Conservation (phyloP, 2,797 vertebrate species). For the Cuniculus paca region DNA sequence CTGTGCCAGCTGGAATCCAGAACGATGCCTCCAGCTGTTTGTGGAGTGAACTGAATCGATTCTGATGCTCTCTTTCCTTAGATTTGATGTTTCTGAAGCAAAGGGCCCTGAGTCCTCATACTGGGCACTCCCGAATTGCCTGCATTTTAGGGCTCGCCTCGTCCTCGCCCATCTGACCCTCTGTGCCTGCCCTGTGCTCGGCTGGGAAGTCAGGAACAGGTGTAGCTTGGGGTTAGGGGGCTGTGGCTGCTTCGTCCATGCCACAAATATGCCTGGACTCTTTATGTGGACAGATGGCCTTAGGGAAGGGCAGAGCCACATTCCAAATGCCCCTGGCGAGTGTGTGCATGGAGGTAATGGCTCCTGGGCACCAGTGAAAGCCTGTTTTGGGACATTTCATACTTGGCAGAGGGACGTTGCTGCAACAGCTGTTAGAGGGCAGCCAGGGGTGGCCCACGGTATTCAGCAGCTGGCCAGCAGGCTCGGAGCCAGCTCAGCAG, state of each 20-base stretch:
- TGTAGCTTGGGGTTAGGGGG: background rate
- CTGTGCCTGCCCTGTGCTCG: background rate
- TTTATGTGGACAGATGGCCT: constrained; percentile 39
- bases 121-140: background rate
- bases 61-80: background rate
- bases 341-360: background rate
- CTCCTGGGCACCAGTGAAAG: background rate
- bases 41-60: background rate
- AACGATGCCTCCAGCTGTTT: background rate
- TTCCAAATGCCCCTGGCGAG: background rate
- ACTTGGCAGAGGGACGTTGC: background rate
- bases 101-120: background rate
- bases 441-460: rapidly evolving
- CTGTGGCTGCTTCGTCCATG: background rate
- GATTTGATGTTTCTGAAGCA: background rate
- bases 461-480: background rate
- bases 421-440: background rate
- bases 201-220: background rate
- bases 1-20: background rate
- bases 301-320: background rate
- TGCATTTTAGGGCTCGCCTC: background rate
- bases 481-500: background rate
- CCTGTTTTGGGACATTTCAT: background rate
- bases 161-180: rapidly evolving
- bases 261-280: background rate